phyloP scores from a whole-genome alignment of 2,113 vertebrate genomes.

The Gymnobelideus leadbeateri region DNA sequence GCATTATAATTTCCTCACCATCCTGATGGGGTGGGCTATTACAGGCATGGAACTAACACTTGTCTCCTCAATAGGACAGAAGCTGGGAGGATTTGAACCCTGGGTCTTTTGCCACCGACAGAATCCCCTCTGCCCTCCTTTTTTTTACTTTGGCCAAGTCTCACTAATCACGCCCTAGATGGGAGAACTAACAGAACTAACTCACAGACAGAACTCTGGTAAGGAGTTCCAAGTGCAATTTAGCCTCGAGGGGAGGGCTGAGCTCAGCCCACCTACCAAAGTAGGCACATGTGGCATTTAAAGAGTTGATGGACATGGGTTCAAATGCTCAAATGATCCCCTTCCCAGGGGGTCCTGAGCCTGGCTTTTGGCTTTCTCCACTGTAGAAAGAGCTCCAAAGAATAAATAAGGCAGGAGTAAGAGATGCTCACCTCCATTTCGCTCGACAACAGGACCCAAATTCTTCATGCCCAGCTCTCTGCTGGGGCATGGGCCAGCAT shows the following conservation, averaged over 20 bases:
- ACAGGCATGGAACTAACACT: not conserved
- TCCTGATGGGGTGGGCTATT: not conserved
- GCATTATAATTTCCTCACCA: not conserved
- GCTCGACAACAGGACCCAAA: conserved; percentile 63
- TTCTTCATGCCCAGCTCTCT: conserved; percentile 75
- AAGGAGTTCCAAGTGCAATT: not conserved
- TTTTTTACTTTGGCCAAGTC: not conserved
- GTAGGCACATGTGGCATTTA: not conserved
- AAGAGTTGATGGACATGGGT: not conserved
- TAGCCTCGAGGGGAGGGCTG: not conserved
- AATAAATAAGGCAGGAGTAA: not conserved
- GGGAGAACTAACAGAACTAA: too few relatives aligned
- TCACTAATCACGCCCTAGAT: not conserved
- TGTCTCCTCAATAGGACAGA: not conserved
- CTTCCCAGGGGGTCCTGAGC: not conserved
- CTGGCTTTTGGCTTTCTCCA: conserved; percentile 1
- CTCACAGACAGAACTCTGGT: not conserved
- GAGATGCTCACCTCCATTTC: conserved; percentile 74
- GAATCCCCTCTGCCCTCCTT: not conserved
- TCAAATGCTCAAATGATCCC: not conserved
- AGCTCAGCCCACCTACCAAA: not conserved
- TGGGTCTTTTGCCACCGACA: not conserved
- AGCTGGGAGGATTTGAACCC: not conserved
- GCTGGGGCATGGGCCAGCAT: conserved; percentile 61
- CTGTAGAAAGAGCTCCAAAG: conserved; percentile 13